Conservation (phyloP, 30 jellyfish, hydroid and myxozoan species). For the Hydra vulgaris region DNA sequence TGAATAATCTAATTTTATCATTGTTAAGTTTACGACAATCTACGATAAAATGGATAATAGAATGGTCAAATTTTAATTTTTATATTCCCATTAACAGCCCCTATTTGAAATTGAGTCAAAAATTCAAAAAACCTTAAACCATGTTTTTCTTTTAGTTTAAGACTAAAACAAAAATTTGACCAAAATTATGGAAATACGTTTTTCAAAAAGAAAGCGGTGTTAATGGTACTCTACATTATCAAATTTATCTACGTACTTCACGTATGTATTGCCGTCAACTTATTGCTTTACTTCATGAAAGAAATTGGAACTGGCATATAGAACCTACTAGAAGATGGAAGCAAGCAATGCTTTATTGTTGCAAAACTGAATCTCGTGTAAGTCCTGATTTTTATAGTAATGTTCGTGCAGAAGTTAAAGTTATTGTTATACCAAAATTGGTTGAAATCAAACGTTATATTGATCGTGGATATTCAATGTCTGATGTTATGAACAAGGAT, state of each 20-base stretch:
- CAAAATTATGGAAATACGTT: no score
- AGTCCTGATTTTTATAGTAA: not conserved
- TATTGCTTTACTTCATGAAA: not conserved
- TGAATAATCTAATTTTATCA: no score
- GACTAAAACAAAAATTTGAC: no score
- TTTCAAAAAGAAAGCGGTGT: no score
- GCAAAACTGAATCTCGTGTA: not conserved
- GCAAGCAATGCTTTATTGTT: not conserved
- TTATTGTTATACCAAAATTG: not conserved
- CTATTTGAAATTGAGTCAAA: no score
- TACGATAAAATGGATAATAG: no score
- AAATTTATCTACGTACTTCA: not conserved
- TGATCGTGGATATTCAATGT: not conserved
- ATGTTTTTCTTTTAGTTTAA: no score
- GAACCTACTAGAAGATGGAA: not conserved
- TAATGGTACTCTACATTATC: not conserved
- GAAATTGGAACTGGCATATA: not conserved
- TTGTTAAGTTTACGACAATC: no score
- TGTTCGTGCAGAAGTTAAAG: not conserved
- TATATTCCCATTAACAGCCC: no score
- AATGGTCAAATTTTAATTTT: no score
- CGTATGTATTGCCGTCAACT: not conserved
- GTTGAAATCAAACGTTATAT: not conserved
- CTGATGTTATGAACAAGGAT: not conserved
- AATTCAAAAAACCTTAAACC: no score